Base-by-base conservation (phyloP, 64 coral and sea anemone genomes). In the Catalaphyllia jardinei region DNA sequence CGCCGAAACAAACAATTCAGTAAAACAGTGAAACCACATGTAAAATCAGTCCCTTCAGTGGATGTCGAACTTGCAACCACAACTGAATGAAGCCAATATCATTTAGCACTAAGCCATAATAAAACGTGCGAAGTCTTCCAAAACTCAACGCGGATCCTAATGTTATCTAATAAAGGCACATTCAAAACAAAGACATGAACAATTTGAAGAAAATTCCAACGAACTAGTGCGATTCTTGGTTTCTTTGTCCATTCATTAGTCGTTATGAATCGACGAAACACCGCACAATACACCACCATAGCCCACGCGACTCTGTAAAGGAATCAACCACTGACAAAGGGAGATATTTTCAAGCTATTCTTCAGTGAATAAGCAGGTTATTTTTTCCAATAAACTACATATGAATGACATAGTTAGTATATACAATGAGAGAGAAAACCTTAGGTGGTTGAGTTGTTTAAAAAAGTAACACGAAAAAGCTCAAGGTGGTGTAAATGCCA, bases 391-490 rank as follows among this genome's bases (percentile, higher is more conserved):
- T 85, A 50, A 71, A 63, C 69, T 85, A 38, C 49, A 69, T 1
- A 71, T 85, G 81, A 85, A 85, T 85, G 81, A 85, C 81, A 85
- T 85, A 63, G 63, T 71, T 85, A 51, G 81, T 85, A 85, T 29
- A 85, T 85, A 85, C 81, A 85, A 39, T 85, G 51, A 85, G 81
- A 85, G 81, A 71, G 81, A 85, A 4, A 50, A 28, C 1, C 19
- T 71, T 0, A 46, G 62, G 15, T 28, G 30, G 79, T 62, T 73
- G 17, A 42, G 81, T 71, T 71, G 51, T 80, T 60, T 5, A 29
- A 17, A 24, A 67, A 65, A 85, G 28, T 69, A 69, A 85, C 63
- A 39, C n/a, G 49, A 85, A 71, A 31, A 85, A 85, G 24, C 60
- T 20, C 61, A 83, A 10, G 29, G 16, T 18, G 11, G 11, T 52